phyloP scores from a whole-genome alignment of 1,140 invertebrate species.

The Zaprionus capensis region DNA sequence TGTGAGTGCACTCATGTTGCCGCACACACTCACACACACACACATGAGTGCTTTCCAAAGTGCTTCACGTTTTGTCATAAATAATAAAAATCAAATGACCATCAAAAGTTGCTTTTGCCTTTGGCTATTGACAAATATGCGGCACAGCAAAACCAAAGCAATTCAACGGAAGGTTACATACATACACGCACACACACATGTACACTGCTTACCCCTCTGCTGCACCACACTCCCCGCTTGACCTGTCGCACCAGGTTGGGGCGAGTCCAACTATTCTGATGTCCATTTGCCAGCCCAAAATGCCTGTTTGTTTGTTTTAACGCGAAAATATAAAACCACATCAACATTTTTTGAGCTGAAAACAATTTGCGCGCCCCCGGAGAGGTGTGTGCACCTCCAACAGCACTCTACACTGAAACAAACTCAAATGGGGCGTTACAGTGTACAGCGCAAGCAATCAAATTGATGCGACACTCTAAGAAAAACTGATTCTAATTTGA shows the following conservation, averaged over 20 bases:
- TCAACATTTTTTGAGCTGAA: conserved; percentile 67
- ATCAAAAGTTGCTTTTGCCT: conserved; percentile 63
- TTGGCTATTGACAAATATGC: conserved; percentile 68
- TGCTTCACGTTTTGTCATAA: conserved; percentile 79
- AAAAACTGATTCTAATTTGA: too few relatives aligned
- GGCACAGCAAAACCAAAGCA: conserved; percentile 30
- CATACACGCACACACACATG: conserved; percentile 16
- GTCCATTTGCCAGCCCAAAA: conserved; percentile 77
- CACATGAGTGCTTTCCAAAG: conserved; percentile 42
- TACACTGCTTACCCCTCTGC: background rate
- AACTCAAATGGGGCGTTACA: background rate
- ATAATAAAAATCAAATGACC: conserved; percentile 80
- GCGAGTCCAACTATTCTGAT: conserved; percentile 60
- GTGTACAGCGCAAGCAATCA: background rate
- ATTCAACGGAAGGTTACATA: conserved; percentile 66
- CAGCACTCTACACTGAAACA: background rate
- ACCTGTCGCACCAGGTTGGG: conserved; percentile 52
- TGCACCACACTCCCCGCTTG: conserved; percentile 13
- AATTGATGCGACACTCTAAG: background rate
- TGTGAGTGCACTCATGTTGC: conserved; percentile 45
- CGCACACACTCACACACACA: conserved; percentile 2
- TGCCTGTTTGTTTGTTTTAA: conserved; percentile 78
- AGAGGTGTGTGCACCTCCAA: conserved; percentile 21
- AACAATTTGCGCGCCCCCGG: conserved; percentile 43
- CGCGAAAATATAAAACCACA: conserved; percentile 79